Conservation (phyloP, 2,113 vertebrate species). For the Cinclus mexicanus region DNA sequence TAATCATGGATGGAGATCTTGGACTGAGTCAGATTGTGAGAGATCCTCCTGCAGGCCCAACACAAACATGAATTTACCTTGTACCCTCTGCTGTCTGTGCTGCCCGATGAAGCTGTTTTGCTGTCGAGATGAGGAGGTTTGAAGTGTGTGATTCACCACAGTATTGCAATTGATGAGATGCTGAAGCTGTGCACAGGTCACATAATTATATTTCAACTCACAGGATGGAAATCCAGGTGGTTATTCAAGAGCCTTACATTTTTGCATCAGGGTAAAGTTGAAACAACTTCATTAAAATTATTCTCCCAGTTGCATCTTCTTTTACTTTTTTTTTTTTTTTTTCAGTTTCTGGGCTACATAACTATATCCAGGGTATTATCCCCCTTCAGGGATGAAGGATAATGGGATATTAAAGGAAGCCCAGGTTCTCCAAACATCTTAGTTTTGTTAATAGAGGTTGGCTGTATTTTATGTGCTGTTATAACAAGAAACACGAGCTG, state of each 20-base stretch:
- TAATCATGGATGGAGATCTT: background rate
- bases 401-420: background rate
- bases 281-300: conserved; percentile 23
- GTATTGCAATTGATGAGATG: background rate
- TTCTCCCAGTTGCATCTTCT: background rate
- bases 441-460: background rate
- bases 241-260: conserved; percentile 10
- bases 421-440: background rate
- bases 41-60: background rate
- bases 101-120: background rate
- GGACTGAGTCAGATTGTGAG: background rate
- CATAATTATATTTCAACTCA: background rate
- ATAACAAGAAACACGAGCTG: background rate
- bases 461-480: background rate
- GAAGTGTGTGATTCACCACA: background rate
- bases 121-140: background rate
- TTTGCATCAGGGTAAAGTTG: conserved; percentile 34
- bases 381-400: background rate
- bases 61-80: background rate
- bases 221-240: conserved; percentile 25
- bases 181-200: background rate
- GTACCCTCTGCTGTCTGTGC: background rate
- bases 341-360: background rate
- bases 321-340: background rate
- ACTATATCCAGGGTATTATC: background rate